Conservation (phyloP, 2,888 invertebrate species). For the Exocentrus adspersus region DNA sequence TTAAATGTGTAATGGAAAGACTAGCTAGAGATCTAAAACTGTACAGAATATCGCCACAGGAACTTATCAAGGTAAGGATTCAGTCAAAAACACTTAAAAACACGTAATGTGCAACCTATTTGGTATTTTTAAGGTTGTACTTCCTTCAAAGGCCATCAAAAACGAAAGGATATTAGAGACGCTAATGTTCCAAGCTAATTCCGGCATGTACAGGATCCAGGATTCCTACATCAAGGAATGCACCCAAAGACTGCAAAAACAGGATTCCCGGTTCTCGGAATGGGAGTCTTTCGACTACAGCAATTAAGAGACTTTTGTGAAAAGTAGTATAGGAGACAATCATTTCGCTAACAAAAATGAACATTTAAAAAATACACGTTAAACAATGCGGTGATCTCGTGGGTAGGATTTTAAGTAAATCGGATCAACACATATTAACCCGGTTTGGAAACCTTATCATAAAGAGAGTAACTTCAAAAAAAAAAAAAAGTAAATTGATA, state of each 20-base stretch:
- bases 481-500: too few relatives aligned
- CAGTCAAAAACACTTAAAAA: too few relatives aligned
- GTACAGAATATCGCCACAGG: slow-evolving; percentile 91
- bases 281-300: slow-evolving; percentile 81
- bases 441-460: too few relatives aligned
- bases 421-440: too few relatives aligned
- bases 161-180: slow-evolving; percentile 93
- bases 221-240: slow-evolving; percentile 89
- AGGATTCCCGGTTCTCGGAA: slow-evolving; percentile 87
- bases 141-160: slow-evolving; percentile 92
- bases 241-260: slow-evolving; percentile 85
- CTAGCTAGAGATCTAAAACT: slow-evolving; percentile 88
- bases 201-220: slow-evolving; percentile 92
- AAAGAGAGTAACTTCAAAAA: too few relatives aligned
- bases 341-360: slow-evolving; percentile 43
- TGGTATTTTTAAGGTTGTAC: slow-evolving; percentile 72
- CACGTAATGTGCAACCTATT: background rate
- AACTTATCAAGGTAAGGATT: slow-evolving; percentile 80
- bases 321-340: slow-evolving; percentile 52
- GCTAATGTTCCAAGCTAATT: slow-evolving; percentile 91
- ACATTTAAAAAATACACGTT: slow-evolving; percentile 20
- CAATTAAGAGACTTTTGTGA: slow-evolving; percentile 52
- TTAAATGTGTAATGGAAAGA: slow-evolving; percentile 93
- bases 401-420: too few relatives aligned
- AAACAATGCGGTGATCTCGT: background rate